Evolutionary conservation across 2,888 invertebrate species (phyloP), one percentile per base, ranked within the genome.

Genomic region (Synanthedon vespiformis): DNA sequence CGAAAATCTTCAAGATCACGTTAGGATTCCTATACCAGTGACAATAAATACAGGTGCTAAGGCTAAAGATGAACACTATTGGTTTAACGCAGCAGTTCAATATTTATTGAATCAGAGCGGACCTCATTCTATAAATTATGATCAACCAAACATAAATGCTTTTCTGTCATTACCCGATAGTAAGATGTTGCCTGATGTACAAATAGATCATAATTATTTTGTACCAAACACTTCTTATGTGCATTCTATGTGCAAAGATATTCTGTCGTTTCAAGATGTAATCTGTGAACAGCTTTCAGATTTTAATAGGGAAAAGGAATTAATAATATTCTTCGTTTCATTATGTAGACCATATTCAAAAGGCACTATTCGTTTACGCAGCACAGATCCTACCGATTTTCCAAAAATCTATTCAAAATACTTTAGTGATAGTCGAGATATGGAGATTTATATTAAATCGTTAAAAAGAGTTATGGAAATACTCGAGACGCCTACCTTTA

Each of bases 1-100:
- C n/a, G 67, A 74, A 63, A 85, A 87, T 63, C 68, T 87, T n/a
- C 85, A 85, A 64, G 86, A 87, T 53, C 87, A 87, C 59, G 83
- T 84, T 0, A 73, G 83, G 53, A 82, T 87, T 59, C 81, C 85
- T 5, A 67, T 87, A 51, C 79, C 80, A 16, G 68, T 86, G 1
- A 77, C 71, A 18, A 57, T 85, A 5, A 62, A 80, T 48, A 80
- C 80, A 47, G 80, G 80, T 48, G 76, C 78, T 41, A 59, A 66
- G 51, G 57, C 62, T 18, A 69, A 71, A 56, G 72, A 71, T 56
- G 74, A 79, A 13, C 58, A 57, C 2, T 84, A 69, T 56, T 84
- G 80, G 80, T 55, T 70, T 2, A 77, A 75, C 63, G 82, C 84
- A 52, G 67, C 77, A 16, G 77, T 74, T 4, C 68, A 83, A 52